A percentile compares a stretch with the other conserved stretches of the same genome.
phyloP scores from a whole-genome alignment of 2,797 vertebrate species.

The Rhabdomys pumilio region DNA sequence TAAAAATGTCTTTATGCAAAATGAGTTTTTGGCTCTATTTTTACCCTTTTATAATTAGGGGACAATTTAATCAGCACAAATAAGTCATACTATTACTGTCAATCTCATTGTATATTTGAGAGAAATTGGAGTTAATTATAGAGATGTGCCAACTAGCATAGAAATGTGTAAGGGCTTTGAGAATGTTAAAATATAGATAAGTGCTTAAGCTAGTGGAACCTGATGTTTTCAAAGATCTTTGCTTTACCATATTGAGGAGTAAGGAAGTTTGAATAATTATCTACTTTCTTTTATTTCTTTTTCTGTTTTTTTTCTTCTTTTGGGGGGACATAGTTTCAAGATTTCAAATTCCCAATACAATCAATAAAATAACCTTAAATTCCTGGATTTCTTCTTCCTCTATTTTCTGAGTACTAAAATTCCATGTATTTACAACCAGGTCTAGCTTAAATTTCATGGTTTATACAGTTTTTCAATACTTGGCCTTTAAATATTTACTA shows the following conservation, averaged over 20 bases:
- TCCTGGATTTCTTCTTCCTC: background rate
- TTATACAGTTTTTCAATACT: background rate
- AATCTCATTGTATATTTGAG: conserved; percentile 77
- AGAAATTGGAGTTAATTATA: conserved; percentile 77
- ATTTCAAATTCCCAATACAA: background rate
- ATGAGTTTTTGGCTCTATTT: conserved; percentile 77
- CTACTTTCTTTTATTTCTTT: no score
- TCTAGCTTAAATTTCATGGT: background rate
- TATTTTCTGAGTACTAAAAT: no score
- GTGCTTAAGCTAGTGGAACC: background rate
- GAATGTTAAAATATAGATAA: conserved; percentile 67
- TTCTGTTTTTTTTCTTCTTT: background rate
- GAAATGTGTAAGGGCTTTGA: conserved; percentile 66
- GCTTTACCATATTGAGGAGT: background rate
- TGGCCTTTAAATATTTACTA: conserved; percentile 14
- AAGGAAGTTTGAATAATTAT: background rate
- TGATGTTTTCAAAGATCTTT: conserved; percentile 35
- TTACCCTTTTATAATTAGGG: conserved; percentile 73
- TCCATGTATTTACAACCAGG: background rate
- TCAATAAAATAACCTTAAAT: background rate
- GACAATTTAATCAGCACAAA: conserved; percentile 83
- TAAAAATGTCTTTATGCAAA: conserved; percentile 75
- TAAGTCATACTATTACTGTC: conserved; percentile 72
- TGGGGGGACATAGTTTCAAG: background rate
- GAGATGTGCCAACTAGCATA: conserved; percentile 58